phyloP scores from a whole-genome alignment of 2,888 invertebrate genomes.

The Cosmia pyralina region DNA sequence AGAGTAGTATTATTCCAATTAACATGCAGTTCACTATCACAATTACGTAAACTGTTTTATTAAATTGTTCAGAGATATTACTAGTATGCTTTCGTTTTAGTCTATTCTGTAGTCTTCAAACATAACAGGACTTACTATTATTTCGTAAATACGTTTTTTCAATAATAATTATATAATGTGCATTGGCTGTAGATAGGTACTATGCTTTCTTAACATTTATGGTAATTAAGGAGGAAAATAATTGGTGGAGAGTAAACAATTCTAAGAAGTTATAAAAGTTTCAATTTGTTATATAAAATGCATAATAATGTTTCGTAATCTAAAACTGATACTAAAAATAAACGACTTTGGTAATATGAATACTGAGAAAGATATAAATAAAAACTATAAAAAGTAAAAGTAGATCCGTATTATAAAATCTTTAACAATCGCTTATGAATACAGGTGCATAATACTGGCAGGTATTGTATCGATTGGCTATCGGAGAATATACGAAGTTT shows the following conservation, averaged over 20 bases:
- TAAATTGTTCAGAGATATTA: too few species aligned
- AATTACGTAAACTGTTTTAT: too few species aligned
- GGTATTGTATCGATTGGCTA: neutral
- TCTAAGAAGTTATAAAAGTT: slow-evolving; percentile 26
- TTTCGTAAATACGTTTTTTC: neutral
- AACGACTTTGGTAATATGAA: slow-evolving; percentile 4
- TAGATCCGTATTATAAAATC: neutral
- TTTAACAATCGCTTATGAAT: slow-evolving; percentile 3
- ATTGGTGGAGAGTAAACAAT: neutral
- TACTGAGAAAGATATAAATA: slow-evolving; percentile 22
- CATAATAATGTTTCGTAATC: slow-evolving; percentile 26
- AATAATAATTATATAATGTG: neutral
- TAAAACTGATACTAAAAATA: slow-evolving; percentile 9
- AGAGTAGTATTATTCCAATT: neutral
- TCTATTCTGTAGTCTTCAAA: neutral
- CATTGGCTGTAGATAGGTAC: slow-evolving; percentile 8
- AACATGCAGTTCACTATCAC: neutral
- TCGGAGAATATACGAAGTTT: neutral
- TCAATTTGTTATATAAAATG: slow-evolving; percentile 12
- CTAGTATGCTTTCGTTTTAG: too few species aligned
- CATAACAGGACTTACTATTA: neutral
- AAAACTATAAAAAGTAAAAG: slow-evolving; percentile 40
- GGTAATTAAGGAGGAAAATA: slow-evolving; percentile 28
- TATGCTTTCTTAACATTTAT: slow-evolving; percentile 35
- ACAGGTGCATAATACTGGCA: neutral